These are phyloP conservation scores for Cybosia mesomella DNA, from an alignment of 2,888 invertebrate species.

Conservation along the genomic window DNA sequence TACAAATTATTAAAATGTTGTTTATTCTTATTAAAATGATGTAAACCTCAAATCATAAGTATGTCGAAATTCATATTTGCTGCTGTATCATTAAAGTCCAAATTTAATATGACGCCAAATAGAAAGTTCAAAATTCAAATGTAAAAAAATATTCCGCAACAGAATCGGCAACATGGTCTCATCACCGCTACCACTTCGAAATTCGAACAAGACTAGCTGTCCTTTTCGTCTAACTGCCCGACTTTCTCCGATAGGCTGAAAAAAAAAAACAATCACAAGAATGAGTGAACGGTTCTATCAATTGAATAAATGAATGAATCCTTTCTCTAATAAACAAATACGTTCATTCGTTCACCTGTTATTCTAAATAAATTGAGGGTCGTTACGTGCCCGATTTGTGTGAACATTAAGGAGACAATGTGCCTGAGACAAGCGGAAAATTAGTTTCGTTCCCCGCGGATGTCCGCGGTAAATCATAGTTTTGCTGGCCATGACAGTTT, in stretches of 20 bases:
- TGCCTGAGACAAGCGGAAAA: constrained; percentile 42
- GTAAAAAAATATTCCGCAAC: no score
- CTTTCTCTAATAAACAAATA: constrained; percentile 31
- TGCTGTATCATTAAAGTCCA: no score
- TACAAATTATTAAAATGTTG: no score
- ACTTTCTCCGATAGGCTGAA: neutral
- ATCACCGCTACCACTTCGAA: neutral
- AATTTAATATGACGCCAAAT: no score
- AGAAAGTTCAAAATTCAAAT: no score
- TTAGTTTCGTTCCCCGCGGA: constrained; percentile 44
- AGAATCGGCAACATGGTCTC: no score
- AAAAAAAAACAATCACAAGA: neutral
- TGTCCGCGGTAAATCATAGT: constrained; percentile 43
- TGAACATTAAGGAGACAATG: constrained; percentile 48
- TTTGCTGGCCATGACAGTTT: constrained; percentile 38
- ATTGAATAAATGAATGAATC: constrained; percentile 16
- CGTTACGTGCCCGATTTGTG: constrained; percentile 46
- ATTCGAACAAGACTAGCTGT: neutral
- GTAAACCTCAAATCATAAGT: no score
- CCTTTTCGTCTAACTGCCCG: neutral
- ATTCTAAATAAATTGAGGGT: constrained; percentile 34
- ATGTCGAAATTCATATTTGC: no score
- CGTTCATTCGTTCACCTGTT: constrained; percentile 31
- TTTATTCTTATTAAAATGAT: no score
- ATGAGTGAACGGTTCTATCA: constrained; percentile 5